Base-by-base conservation (phyloP, 2,797 vertebrate genomes). In the Potorous gilbertii region DNA sequence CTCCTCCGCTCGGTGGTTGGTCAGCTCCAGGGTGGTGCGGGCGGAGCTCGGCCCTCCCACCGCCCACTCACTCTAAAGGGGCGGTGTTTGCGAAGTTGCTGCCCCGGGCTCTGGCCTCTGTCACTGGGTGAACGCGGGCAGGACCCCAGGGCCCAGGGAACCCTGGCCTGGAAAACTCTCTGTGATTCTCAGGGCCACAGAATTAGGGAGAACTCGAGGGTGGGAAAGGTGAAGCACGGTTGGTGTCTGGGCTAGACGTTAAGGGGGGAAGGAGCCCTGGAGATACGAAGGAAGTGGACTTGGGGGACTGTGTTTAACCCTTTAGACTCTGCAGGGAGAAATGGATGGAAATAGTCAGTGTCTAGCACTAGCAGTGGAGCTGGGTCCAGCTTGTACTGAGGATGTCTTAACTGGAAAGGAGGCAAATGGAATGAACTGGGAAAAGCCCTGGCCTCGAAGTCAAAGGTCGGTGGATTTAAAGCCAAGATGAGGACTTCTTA, bases 1-100 rank as follows among this genome's bases (percentile, higher is more conserved):
- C 91, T 34, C 2, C 0, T 8, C 54, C 21, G 31, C 0, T 0
- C 55, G 0, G 0, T 54, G 1, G 94, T 98, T 98, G 97, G 96
- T 0, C 0, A 12, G 0, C 0, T 13, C 0, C 0, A 0, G 0
- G 0, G 0, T 0, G 0, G 0, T 0, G 1, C 96, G 94, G 96
- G 89, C 95, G 95, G 96, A 92, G 0, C 0, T 87, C 74, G 74
- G 40, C 66, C 14, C 96, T 93, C 97, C 96, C 1, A 74, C 55
- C 74, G 5, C 62, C n/a, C 90, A 54, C 90, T 46, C 90, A 55
- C 16, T 31, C 29, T 21, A 55, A 90, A 0, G 40, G 40, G 52
- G 34, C 74, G 90, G 56, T n/a, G 6, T 34, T 4, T 55, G 46
- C 56, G 31, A 74, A 90, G 28, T 1, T 56, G 5, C 10, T 0